Evolutionary conservation across 2,888 invertebrate species (phyloP), one percentile per base, ranked within the genome.

Genomic region (Ethmia dodecea): DNA sequence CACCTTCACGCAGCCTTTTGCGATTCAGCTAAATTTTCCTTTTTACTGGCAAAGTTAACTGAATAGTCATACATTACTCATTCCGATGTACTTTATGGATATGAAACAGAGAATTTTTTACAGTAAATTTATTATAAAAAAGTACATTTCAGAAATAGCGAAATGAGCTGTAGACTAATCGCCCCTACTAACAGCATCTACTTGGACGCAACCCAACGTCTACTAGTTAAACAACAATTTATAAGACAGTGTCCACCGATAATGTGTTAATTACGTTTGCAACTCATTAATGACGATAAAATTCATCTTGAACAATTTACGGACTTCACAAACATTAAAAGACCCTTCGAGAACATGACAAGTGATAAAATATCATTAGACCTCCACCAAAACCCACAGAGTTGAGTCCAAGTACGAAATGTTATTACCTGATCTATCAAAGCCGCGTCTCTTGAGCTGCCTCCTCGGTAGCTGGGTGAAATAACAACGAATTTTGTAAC

Each of bases 401-500:
- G 69, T 78, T 71, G 80, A 55, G 77, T 71, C 81, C 83, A 80
- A 80, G 79, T 69, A 66, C 45, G 57, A 64, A 55, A 56, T 63
- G 42, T 63, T 74, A 78, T 87, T 87, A 87, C 87, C 87, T 87
- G 80, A 59, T 79, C 83, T 86, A 87, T 87, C 78, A 87, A 84
- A 87, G 87, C 83, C 86, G 78, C 74, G 87, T 87, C 86, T 87
- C 87, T 84, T 81, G 84, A 54, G 83, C 86, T 78, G 84, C 84
- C 72, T 86, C 87, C 86, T 86, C 86, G 84, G 77, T 80, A 84
- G 86, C 87, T 87, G 87, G 83, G 73, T 86, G 84, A 84, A 86
- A 86, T 83, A 83, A 86, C 76, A 86, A 84, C 80, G 83, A 68
- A 68, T 75, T 76, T 83, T 84, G 84, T 76, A 86, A 84, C 73